Evolutionary conservation across 1,140 invertebrate species (phyloP), one percentile per base, ranked within the genome.

Genomic region (Sitobion miscanthi): DNA sequence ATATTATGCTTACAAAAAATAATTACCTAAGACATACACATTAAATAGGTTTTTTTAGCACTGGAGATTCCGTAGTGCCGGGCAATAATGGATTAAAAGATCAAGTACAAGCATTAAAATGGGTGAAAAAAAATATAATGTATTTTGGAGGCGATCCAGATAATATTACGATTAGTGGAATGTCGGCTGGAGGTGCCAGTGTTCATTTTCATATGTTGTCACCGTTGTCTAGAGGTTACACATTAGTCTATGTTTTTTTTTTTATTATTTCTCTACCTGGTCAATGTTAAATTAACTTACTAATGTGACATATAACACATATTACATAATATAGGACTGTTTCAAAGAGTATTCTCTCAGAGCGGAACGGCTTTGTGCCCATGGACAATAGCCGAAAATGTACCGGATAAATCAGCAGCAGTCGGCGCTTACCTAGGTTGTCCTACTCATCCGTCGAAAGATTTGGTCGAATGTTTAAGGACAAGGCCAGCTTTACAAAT

Each of bases 391-490:
- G 96, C 96, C 3, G 96, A 97, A 94, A 96, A 97, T 77, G 95
- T 97, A 0, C 95, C 96, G 3, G 96, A 96, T 93, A 97, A 97
- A 94, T 96, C 98, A 0, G 96, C 96, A 85, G 95, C 96, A 94
- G 94, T 98, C 7, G 97, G 96, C 0, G 94, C 95, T 7, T 95
- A 96, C 14, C 95, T 98, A 5, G 97, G 97, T 94, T 98, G 98
- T 95, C 96, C 96, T 0, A 96, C 95, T 25, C 89, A 94, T 69
- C 95, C 95, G 86, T 96, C 94, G 69, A 94, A 95, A 93, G 95
- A 96, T n/a, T 96, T 98, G 95, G 95, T 98, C 2, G 96, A 96
- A 38, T 98, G 98, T 95, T 95, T 98, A 0, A 96, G 96, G 93
- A 95, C 96, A 90, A 95, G 96, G 87, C 96, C 97, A 2, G 96